These are phyloP conservation scores for Gymnosoma rotundatum DNA, from an alignment of 2,888 invertebrate species.

Conservation along the genomic window DNA sequence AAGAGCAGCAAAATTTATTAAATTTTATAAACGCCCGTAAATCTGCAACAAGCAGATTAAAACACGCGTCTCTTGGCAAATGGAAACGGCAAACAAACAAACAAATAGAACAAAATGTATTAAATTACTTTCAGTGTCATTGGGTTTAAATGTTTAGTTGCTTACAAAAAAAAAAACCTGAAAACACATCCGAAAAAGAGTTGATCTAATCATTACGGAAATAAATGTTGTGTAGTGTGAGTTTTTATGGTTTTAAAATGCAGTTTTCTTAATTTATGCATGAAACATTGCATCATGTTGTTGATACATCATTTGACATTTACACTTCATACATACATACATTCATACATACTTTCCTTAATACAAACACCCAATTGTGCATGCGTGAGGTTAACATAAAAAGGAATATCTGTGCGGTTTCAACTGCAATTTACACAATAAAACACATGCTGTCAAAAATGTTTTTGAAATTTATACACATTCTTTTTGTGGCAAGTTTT, in stretches of 20 bases:
- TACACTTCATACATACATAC: conserved; percentile 37
- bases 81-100: conserved; percentile 20
- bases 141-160: conserved; percentile 31
- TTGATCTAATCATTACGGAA: conserved; percentile 69
- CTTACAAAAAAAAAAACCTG: not conserved
- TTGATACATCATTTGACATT: conserved; percentile 62
- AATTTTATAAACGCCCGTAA: conserved; percentile 71
- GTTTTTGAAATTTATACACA: conserved; percentile 22
- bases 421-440: conserved; percentile 46
- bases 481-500: conserved; percentile 18
- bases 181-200: conserved; percentile 40
- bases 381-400: conserved; percentile 50
- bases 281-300: conserved; percentile 52
- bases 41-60: conserved; percentile 80
- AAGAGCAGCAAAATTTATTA: conserved; percentile 48
- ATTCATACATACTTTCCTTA: not conserved
- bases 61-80: conserved; percentile 75
- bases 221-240: conserved; percentile 15
- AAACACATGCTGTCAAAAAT: conserved; percentile 63
- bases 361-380: not conserved
- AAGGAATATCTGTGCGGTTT: conserved; percentile 44
- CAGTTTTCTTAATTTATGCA: conserved; percentile 63
- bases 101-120: conserved; percentile 54
- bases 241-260: conserved; percentile 46
- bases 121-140: conserved; percentile 60